Evolutionary conservation across 2,888 invertebrate species (phyloP).

Genomic region (Acanthopleura granulata): DNA sequence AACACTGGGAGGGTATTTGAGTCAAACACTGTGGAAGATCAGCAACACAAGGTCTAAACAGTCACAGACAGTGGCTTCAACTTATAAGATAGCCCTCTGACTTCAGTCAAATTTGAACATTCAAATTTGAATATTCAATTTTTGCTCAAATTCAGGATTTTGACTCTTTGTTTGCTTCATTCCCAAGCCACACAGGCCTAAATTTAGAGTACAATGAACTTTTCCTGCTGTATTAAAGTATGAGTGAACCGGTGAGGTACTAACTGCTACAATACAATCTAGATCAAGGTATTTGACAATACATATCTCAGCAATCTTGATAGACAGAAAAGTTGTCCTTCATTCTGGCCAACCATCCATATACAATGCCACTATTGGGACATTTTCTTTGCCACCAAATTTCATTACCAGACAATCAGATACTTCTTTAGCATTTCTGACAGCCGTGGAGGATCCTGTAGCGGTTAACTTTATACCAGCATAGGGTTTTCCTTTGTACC

Average conservation of each 20-base stretch:
- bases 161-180: too few relatives aligned
- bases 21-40: too few relatives aligned
- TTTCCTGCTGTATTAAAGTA: too few relatives aligned
- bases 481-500: slow-evolving; percentile 10
- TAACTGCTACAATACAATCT: not conserved
- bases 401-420: not conserved
- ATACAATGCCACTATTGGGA: not conserved
- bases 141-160: not conserved
- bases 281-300: too few relatives aligned
- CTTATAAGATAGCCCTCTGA: not conserved
- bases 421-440: not conserved
- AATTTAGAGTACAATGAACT: too few relatives aligned
- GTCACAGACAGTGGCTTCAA: not conserved
- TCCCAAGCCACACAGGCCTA: too few relatives aligned
- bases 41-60: not conserved
- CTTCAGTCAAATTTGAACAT: not conserved
- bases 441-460: too few relatives aligned
- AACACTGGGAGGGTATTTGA: too few relatives aligned
- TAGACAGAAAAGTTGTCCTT: not conserved
- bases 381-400: not conserved
- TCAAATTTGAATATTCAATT: not conserved
- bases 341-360: not conserved
- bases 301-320: too few relatives aligned
- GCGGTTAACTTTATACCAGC: too few relatives aligned
- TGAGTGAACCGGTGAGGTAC: not conserved